Conservation (phyloP, 1,140 invertebrate species). For the Neodiprion virginianus region DNA sequence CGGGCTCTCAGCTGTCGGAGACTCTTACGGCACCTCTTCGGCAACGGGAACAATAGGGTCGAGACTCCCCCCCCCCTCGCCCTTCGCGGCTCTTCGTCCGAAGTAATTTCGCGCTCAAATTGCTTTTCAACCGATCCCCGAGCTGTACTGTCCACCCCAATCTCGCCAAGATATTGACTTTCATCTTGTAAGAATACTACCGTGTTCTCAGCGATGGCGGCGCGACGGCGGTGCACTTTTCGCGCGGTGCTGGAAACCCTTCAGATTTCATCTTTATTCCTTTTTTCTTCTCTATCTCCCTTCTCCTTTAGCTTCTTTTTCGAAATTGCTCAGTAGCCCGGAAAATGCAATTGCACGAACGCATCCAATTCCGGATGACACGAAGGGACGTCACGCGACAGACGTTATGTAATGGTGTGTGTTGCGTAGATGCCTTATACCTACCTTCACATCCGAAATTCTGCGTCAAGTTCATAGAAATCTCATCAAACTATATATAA, state of each 20-base stretch:
- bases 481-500: no score
- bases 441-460: no score
- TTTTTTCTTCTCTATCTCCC: no score
- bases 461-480: no score
- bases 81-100: not conserved
- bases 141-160: not conserved
- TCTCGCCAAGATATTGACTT: not conserved
- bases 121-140: constrained; percentile 6
- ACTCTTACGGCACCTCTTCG: constrained; percentile 8
- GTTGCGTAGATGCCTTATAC: not conserved
- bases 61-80: no score
- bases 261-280: not conserved
- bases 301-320: not conserved
- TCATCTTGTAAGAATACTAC: not conserved
- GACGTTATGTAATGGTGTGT: not conserved
- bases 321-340: not conserved
- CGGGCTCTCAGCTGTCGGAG: not conserved
- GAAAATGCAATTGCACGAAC: constrained; percentile 5
- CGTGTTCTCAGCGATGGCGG: not conserved
- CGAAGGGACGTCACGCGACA: not conserved
- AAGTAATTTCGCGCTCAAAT: constrained; percentile 7
- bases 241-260: not conserved
- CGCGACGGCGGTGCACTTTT: not conserved
- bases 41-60: no score
- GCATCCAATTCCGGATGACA: not conserved